Conservation (phyloP, 2,797 vertebrate genomes). For the Crypturellus tataupa region DNA sequence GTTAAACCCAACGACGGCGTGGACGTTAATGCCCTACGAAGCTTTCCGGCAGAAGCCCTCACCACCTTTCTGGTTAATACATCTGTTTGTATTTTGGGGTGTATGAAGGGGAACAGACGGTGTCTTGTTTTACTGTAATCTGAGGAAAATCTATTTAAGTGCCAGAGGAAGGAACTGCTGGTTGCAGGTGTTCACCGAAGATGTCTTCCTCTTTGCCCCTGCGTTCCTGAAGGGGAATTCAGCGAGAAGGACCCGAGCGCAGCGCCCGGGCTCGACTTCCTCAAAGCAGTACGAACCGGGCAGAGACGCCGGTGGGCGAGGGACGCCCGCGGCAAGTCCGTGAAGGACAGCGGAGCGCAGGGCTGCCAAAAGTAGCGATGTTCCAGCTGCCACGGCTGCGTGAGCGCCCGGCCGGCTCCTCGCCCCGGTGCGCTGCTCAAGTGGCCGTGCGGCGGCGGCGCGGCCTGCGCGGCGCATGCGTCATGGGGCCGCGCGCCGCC, state of each 20-base stretch:
- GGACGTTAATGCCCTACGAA: not conserved
- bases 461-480: no score
- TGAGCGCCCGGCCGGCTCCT: no score
- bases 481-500: no score
- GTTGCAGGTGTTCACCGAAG: slow-evolving; percentile 74
- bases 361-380: not conserved
- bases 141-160: slow-evolving; percentile 66
- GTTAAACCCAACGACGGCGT: not conserved
- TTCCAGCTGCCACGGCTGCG: not conserved
- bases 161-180: slow-evolving; percentile 68
- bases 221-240: slow-evolving; percentile 77
- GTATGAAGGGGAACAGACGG: slow-evolving; percentile 38
- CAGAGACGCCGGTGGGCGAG: accelerated
- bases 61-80: slow-evolving; percentile 9
- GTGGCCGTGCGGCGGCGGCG: no score
- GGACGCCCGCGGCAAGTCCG: not conserved
- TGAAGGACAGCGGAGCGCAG: no score
- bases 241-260: slow-evolving; percentile 53
- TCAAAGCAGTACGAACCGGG: slow-evolving; percentile 55
- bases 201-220: slow-evolving; percentile 77
- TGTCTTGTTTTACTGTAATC: slow-evolving; percentile 6
- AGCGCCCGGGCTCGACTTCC: slow-evolving; percentile 70
- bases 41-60: not conserved
- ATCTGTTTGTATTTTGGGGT: not conserved
- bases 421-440: no score